Percentiles rank a stretch among this genome's conserved stretches.
Evolutionary conservation across 2,888 invertebrate species (phyloP).

Genomic region (Euplexia lucipara): DNA sequence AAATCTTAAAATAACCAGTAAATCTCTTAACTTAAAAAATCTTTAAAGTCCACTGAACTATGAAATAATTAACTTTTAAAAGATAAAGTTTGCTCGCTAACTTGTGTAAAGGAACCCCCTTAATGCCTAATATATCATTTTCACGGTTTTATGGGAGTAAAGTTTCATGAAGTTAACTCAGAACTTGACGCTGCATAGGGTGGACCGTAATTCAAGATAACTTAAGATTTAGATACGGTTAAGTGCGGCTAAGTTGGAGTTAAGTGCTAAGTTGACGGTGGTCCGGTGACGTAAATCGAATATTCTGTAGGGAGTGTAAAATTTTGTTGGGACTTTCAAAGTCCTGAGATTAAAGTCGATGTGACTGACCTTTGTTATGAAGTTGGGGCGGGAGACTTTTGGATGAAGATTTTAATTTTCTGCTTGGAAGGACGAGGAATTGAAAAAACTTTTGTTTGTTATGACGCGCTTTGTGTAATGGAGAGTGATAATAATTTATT

Average conservation of each 20-base stretch:
- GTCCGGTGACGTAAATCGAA: constrained; percentile 66
- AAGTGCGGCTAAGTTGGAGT: constrained; percentile 81
- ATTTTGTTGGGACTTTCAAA: constrained; percentile 64
- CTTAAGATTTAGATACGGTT: constrained; percentile 83
- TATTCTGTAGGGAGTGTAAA: constrained; percentile 70
- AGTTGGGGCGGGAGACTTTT: constrained; percentile 1
- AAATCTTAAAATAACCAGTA: not conserved
- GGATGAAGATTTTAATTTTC: constrained; percentile 39
- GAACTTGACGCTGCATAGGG: constrained; percentile 80
- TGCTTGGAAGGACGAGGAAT: constrained; percentile 16
- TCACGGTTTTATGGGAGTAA: constrained; percentile 75
- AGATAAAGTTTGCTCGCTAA: constrained; percentile 36
- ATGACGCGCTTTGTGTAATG: constrained; percentile 28
- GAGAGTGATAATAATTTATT: constrained; percentile 19
- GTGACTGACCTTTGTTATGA: constrained; percentile 50
- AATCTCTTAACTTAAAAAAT: constrained; percentile 2
- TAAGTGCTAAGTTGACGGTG: constrained; percentile 80
- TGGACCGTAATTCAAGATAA: constrained; percentile 80
- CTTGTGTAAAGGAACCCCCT: constrained; percentile 41
- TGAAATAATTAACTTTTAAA: constrained; percentile 54
- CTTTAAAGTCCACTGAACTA: constrained; percentile 27
- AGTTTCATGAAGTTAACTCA: constrained; percentile 75
- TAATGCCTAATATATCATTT: constrained; percentile 75
- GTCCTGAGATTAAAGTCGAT: constrained; percentile 48
- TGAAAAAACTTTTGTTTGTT: constrained; percentile 47